Evolutionary conservation across 2,113 vertebrate species (phyloP), one percentile per base, ranked within the genome.

Genomic region (Catharus minimus): DNA sequence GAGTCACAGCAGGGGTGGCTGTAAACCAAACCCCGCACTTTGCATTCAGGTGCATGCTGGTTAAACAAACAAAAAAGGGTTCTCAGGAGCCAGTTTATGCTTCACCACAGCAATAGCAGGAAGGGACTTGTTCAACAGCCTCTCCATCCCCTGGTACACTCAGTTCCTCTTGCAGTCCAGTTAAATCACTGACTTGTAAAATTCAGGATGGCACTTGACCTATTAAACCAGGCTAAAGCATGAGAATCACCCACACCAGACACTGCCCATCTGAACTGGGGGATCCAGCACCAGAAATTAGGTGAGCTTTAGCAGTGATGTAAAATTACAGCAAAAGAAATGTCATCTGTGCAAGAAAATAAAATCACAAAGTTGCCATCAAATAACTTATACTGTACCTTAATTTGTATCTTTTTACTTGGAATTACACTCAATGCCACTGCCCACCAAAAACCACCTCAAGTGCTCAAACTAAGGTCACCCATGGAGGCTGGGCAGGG

Each of bases 401-500:
- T 57, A 27, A n/a, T 53, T 38, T 10, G 3, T 32, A 5, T 53
- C 20, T 26, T 52, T 41, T 52, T 32, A 9, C 32, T 41, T 38
- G 12, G 38, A 41, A 10, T 39, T 17, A 1, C 5, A 9, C 13
- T 1, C 15, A 24, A 1, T 19, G 32, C 33, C 19, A 1, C 27
- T 36, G 39, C 62, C 67, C 32, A 4, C 22, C 38, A 62, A 23
- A 13, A 26, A 57, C 13, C 38, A 15, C 1, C 61, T 24, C 4
- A 4, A 33, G 43, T 13, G 13, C 15, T 52, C 21, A 3, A 36
- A 43, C 10, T 4, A 3, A 15, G 56, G 46, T 5, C 13, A 0
- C 2, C 1, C 2, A 0, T 2, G 3, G 20, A 15, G 17, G 3
- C 5, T 3, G 8, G 49, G 14, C 65, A 28, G 61, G 28, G 30